Conservation (phyloP, 1,140 invertebrate genomes). For the Drosophila novamexicana region DNA sequence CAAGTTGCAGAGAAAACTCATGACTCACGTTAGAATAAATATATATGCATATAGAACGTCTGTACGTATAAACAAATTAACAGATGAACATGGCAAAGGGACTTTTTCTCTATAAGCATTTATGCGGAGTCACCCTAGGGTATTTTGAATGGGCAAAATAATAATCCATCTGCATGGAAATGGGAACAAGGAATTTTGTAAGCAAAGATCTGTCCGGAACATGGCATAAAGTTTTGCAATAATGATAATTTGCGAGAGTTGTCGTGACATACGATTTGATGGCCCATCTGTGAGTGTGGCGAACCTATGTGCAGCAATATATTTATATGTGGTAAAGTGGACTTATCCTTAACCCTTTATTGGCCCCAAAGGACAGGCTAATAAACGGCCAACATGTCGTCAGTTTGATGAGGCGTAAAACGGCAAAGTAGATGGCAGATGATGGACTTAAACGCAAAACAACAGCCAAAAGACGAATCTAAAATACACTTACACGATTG, state of each 20-base stretch:
- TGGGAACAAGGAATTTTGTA: too few relatives aligned
- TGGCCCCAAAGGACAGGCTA: constrained; percentile 18
- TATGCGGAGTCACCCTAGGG: not conserved
- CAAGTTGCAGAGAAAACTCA: not conserved
- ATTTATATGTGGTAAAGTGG: not conserved
- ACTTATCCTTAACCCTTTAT: constrained; percentile 42
- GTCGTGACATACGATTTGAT: not conserved
- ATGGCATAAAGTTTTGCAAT: too few relatives aligned
- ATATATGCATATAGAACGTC: constrained; percentile 11
- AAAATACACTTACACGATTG: not conserved
- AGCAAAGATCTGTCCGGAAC: too few relatives aligned
- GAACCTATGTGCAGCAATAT: not conserved
- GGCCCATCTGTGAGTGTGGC: not conserved
- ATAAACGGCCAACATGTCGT: constrained; percentile 39
- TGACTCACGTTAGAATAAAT: constrained; percentile 41
- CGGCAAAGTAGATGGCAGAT: constrained; percentile 16
- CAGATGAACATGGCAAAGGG: constrained; percentile 32
- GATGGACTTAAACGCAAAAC: not conserved
- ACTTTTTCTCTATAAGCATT: constrained; percentile 2
- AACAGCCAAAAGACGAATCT: not conserved
- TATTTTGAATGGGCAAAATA: constrained; percentile 7
- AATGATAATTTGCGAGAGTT: not conserved
- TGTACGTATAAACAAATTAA: not conserved
- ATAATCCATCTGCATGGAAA: not conserved
- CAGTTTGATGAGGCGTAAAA: constrained; percentile 58